Evolutionary conservation across 2,113 vertebrate species (phyloP).

Genomic region (Pelodiscus sinensis): DNA sequence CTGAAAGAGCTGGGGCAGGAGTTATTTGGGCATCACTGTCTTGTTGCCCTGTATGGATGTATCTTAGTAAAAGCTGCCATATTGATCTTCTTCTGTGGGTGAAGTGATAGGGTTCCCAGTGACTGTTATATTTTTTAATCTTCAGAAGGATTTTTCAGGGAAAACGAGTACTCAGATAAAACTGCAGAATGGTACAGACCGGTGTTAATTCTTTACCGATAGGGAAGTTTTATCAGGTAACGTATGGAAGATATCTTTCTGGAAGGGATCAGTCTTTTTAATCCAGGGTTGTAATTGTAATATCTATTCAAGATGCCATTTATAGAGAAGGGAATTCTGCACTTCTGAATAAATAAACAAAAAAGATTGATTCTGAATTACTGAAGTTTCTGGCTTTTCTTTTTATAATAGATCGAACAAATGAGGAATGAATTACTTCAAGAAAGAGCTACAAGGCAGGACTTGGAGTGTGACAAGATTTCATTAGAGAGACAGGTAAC

Average conservation of each 20-base stretch:
- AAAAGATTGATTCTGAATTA: not conserved
- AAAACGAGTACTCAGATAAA: not conserved
- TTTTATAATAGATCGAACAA: conserved; percentile 90
- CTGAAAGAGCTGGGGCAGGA: not conserved
- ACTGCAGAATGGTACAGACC: not conserved
- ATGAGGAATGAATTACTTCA: conserved; percentile 94
- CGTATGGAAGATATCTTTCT: not conserved
- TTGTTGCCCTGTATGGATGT: not conserved
- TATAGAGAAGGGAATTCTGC: not conserved
- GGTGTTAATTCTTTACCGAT: not conserved
- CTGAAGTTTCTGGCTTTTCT: conserved; percentile 18
- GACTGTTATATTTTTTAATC: not conserved
- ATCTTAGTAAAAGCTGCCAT: not conserved
- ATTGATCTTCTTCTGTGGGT: not conserved
- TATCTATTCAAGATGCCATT: not conserved
- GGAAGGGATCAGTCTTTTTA: not conserved
- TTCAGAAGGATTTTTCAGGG: not conserved
- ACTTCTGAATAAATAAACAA: not conserved
- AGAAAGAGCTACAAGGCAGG: conserved; percentile 91
- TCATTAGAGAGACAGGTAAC: conserved; percentile 97
- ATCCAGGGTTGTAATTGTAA: not conserved
- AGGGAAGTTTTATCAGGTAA: not conserved
- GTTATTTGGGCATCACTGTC: not conserved
- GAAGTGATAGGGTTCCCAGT: not conserved
- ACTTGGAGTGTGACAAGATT: conserved; percentile 97